Conservation (phyloP, 2,797 vertebrate genomes). For the Girardinus metallicus region DNA sequence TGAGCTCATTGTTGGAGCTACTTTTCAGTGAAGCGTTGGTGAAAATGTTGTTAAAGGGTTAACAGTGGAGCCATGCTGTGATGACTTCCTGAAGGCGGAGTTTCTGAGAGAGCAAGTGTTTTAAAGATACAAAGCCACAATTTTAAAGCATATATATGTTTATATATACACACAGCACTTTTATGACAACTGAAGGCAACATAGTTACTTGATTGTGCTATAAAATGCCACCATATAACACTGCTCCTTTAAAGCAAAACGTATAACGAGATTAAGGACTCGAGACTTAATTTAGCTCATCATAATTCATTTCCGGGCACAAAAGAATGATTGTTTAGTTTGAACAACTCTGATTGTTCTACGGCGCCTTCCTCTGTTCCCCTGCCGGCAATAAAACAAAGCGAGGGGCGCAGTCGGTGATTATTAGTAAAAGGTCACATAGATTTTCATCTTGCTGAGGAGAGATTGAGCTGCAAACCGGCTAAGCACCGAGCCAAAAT, state of each 20-base stretch:
- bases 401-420: not conserved
- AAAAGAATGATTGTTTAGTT: not conserved
- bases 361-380: not conserved
- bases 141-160: no score
- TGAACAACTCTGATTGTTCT: not conserved
- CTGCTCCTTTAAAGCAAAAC: not conserved
- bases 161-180: no score
- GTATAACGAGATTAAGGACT: not conserved
- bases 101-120: no score
- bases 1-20: no score
- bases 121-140: no score
- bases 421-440: slow-evolving; percentile 8
- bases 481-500: not conserved
- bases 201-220: no score
- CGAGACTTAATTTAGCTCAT: not conserved
- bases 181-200: no score
- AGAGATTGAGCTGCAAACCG: not conserved
- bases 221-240: no score
- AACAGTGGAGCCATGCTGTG: no score
- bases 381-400: slow-evolving; percentile 4
- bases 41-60: no score
- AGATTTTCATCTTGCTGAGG: not conserved
- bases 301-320: not conserved
- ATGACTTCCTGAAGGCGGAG: no score
- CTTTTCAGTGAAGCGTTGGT: no score